Base-by-base conservation (phyloP, 2,113 vertebrate species). In the Serranochromis macrocephalus region DNA sequence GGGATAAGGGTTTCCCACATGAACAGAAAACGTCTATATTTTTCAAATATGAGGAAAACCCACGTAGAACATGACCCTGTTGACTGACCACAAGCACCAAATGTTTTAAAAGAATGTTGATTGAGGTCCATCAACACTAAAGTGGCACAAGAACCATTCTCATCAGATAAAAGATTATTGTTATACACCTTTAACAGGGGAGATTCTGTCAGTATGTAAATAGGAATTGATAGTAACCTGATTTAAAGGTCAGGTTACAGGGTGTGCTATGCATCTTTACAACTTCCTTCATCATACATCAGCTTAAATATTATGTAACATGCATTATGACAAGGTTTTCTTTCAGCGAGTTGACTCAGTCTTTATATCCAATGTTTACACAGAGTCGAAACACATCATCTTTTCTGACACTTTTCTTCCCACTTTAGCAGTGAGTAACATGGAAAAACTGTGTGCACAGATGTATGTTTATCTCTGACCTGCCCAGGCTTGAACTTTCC, bases 401-500 rank as follows among this genome's bases (percentile, higher is more conserved):
- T 47, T 73, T 85, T 84, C 58, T 84, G 78, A 29, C 83, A 81
- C 6, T 29, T 81, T 66, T 29, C 73, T 14, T 82, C 51, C 55
- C 13, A 55, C 29, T 29, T 17, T 3, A 12, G 26, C 26, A 2
- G 17, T 84, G 82, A 93, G 47, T 87, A 80, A 90, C 19, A 16
- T 7, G 17, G 33, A 83, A 61, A 83, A 90, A 85, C 86, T 84
- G 45, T 79, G 24, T 87, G 81, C 71, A 57, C 51, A 83, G 57
- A 42, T 78, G 31, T 17, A 8, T 89, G 83, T 85, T 89, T 84
- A 57, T 73, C 80, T 49, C 31, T 26, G 57, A 87, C 93, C 53
- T 95, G 94, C 85, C 89, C 57, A 51, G 90, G 89, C 94, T 53
- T 91, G 95, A 93, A 81, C 61, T 47, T 79, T 26, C 42, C 21